phyloP scores from a whole-genome alignment of 1,140 invertebrate genomes.

The Tetragonula clypearis region DNA sequence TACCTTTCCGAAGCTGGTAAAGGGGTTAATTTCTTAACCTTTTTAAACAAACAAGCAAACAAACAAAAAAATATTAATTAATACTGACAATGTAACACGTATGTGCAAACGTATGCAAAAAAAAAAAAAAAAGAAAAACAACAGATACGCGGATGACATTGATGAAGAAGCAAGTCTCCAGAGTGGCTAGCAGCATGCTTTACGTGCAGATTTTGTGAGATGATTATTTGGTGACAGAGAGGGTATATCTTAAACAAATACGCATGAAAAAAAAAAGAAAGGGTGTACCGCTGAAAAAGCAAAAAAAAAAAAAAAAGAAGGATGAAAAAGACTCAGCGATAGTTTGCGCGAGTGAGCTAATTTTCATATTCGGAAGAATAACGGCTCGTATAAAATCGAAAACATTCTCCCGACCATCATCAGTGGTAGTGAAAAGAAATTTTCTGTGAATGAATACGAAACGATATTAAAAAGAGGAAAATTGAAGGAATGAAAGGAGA shows the following conservation, averaged over 20 bases:
- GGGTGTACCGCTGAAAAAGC: background rate
- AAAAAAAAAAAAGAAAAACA: conserved; percentile 15
- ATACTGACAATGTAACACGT: conserved; percentile 38
- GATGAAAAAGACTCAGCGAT: conserved; percentile 42
- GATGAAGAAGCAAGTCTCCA: conserved; percentile 1
- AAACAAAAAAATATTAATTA: conserved; percentile 27
- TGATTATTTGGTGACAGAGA: conserved; percentile 41
- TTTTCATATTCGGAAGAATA: conserved; percentile 55
- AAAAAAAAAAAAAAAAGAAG: conserved; percentile 10
- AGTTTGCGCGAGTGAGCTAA: conserved; percentile 48
- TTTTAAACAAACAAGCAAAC: conserved; percentile 50
- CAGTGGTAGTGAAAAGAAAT: conserved; percentile 1
- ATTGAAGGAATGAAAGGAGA: background rate
- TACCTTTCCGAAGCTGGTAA: conserved; percentile 69
- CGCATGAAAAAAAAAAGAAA: conserved; percentile 22
- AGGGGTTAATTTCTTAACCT: conserved; percentile 65
- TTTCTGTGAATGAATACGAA: conserved; percentile 25
- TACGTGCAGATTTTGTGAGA: conserved; percentile 44
- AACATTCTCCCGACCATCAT: conserved; percentile 15
- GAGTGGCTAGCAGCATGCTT: conserved; percentile 40
- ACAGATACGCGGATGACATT: conserved; percentile 31
- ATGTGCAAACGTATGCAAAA: conserved; percentile 20
- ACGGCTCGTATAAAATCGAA: conserved; percentile 50
- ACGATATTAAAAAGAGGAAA: background rate
- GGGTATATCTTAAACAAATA: conserved; percentile 40